Evolutionary conservation across 2,888 invertebrate species (phyloP), one percentile per base, ranked within the genome.

Genomic region (Lasioglossum malachurum): DNA sequence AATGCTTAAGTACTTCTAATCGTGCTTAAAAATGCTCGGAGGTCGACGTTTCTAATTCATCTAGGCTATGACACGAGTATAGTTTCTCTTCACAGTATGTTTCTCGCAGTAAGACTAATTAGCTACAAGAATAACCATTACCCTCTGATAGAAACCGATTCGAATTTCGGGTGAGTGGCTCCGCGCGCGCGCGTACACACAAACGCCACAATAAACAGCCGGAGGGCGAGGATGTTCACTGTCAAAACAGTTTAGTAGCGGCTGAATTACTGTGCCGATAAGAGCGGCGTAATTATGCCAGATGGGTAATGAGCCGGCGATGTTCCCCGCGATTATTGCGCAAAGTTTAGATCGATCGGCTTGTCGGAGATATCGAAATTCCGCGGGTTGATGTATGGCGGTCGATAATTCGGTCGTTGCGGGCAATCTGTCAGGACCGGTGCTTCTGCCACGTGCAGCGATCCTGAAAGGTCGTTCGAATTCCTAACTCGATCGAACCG

Each of bases 341-440:
- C 71, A 74, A 84, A 44, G 44, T 12, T 60, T 35, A 74, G 77
- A 84, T 78, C 77, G 74, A 82, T 69, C 53, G 64, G 4, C 46
- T 38, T 57, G 82, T 84, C 78, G 67, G 31, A 4, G 77, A 74
- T 84, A 82, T 84, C 82, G 82, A 82, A 82, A 82, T 69, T 46
- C 82, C 73, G 77, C 14, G 72, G 84, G 49, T 49, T 64, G 79
- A 79, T 57, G 53, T 82, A 84, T 79, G 44, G 79, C n/a, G 49
- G 35, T 75, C 64, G 72, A 85, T 85, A 80, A 84, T 44, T 84
- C 19, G 75, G 53, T 64, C 79, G 69, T 84, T 83, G 78, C 27
- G 31, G 35, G 71, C 35, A 41, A 81, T 81, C 67, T 31, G n/a
- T 64, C 27, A 67, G 27, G 69, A 12, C 41, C 23, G 35, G 5